Percentiles rank a stretch among this genome's conserved stretches.
These are phyloP conservation scores for Hemicentrotus pulcherrimus DNA, from an alignment of 35 echinoderm and acorn worm species.

Conservation along the genomic window DNA sequence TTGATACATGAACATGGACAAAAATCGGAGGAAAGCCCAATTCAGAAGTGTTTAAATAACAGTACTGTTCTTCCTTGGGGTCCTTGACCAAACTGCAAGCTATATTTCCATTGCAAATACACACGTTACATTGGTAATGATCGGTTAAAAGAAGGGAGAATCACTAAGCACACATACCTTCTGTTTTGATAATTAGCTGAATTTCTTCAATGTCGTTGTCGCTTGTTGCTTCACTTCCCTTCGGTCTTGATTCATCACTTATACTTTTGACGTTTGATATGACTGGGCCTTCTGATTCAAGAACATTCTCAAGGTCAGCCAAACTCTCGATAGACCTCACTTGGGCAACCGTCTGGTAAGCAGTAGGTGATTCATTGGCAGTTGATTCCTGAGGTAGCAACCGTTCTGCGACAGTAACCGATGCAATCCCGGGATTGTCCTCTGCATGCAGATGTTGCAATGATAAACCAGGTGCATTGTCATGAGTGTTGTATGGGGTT, in stretches of 20 bases:
- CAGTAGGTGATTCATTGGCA: background rate
- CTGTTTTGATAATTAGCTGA: slow-evolving; percentile 15
- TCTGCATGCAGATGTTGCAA: background rate
- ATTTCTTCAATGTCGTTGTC: background rate
- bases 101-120: no score
- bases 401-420: no score
- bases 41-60: no score
- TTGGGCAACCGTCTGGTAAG: background rate
- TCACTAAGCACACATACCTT: background rate
- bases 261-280: background rate
- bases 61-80: no score
- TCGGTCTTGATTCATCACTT: background rate
- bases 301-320: background rate
- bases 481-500: background rate
- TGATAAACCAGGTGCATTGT: background rate
- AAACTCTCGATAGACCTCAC: background rate
- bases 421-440: background rate
- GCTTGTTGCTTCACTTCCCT: background rate
- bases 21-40: no score
- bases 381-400: background rate
- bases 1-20: no score
- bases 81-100: no score
- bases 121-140: no score
- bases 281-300: background rate
- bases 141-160: no score